These are phyloP conservation scores for Xylocampa areola DNA, from an alignment of 2,888 invertebrate genomes.

Conservation along the genomic window DNA sequence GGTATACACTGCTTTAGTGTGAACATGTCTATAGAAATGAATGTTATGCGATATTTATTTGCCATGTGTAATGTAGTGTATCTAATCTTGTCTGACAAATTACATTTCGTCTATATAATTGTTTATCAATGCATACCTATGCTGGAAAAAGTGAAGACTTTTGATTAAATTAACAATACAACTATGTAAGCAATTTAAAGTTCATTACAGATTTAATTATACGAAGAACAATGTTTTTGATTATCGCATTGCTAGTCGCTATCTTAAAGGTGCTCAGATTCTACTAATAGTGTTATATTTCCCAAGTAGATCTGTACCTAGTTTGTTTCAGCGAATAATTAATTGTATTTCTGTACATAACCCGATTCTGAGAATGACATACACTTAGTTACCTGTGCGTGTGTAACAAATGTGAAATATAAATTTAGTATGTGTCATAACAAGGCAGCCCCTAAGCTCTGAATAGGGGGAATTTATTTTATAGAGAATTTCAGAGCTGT, in stretches of 20 bases:
- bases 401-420: constrained; percentile 41
- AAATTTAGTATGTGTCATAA: constrained; percentile 44
- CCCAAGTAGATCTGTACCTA: constrained; percentile 20
- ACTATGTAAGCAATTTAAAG: constrained; percentile 13
- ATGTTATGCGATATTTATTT: too few relatives aligned
- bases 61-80: too few relatives aligned
- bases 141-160: not conserved
- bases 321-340: constrained; percentile 53
- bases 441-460: constrained; percentile 3
- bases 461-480: constrained; percentile 24
- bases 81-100: too few relatives aligned
- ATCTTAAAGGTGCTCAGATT: constrained; percentile 33
- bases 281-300: constrained; percentile 37
- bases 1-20: too few relatives aligned
- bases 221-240: constrained; percentile 24
- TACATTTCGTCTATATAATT: too few relatives aligned
- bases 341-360: constrained; percentile 54
- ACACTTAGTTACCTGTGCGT: constrained; percentile 39
- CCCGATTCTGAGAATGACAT: constrained; percentile 27
- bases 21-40: too few relatives aligned
- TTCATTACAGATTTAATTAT: constrained; percentile 11
- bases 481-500: constrained; percentile 21
- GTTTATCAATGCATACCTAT: too few relatives aligned
- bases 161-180: constrained; percentile 12
- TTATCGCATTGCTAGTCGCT: constrained; percentile 21